phyloP scores from a whole-genome alignment of 2,888 invertebrate species.

The Elmis aenea region DNA sequence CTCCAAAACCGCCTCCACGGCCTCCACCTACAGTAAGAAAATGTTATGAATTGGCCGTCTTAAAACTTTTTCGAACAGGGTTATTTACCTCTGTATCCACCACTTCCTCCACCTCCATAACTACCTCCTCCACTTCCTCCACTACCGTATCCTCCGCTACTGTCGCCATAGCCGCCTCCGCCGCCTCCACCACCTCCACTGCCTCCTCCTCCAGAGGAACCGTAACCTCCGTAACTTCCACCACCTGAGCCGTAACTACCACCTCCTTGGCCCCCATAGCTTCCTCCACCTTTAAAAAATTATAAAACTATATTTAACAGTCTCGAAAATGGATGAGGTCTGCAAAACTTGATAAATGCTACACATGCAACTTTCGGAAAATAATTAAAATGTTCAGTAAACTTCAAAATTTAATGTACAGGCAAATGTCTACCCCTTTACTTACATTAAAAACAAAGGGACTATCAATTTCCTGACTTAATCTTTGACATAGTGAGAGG shows the following conservation, averaged over 20 bases:
- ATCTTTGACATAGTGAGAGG: conserved; percentile 43
- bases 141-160: conserved; percentile 25
- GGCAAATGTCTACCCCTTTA: conserved; percentile 40
- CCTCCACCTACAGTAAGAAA: conserved; percentile 9
- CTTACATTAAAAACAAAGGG: conserved; percentile 38
- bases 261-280: conserved; percentile 17
- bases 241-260: conserved; percentile 20
- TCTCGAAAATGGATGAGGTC: no score
- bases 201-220: conserved; percentile 37
- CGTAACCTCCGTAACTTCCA: conserved; percentile 9
- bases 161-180: conserved; percentile 19
- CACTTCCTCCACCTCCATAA: conserved; percentile 20
- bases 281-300: conserved; percentile 18
- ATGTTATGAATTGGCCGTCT: no score
- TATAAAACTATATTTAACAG: no score
- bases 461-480: conserved; percentile 41
- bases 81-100: conserved; percentile 25
- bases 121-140: conserved; percentile 48
- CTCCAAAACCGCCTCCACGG: conserved; percentile 24
- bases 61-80: background rate
- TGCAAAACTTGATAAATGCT: no score
- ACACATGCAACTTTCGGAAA: no score
- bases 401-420: conserved; percentile 32
- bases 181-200: conserved; percentile 18
- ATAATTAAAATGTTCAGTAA: no score